A percentile compares a stretch with the other conserved stretches of the same genome.
Conservation (phyloP, 2,888 invertebrate species). For the Apamea monoglypha region DNA sequence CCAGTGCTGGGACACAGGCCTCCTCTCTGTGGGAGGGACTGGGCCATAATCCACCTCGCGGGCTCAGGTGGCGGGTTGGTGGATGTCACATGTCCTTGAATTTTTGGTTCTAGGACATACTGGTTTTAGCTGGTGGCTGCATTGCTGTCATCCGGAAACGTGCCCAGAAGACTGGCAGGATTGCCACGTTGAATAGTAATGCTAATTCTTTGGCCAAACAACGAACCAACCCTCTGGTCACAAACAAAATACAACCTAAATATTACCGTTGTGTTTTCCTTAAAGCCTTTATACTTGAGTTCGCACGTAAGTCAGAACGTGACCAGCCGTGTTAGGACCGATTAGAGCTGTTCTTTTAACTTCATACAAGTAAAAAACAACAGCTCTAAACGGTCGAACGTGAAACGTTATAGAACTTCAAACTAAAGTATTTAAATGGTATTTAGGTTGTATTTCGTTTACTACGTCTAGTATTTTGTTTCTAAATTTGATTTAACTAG, state of each 20-base stretch:
- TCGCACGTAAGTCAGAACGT: slow-evolving; percentile 45
- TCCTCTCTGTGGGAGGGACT: background rate
- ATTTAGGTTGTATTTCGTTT: slow-evolving; percentile 10
- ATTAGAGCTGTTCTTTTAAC: slow-evolving; percentile 36
- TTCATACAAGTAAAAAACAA: slow-evolving; percentile 35
- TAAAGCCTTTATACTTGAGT: slow-evolving; percentile 8
- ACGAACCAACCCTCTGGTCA: background rate
- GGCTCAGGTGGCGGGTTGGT: background rate
- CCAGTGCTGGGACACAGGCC: background rate
- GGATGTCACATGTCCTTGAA: too few relatives aligned
- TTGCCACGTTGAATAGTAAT: background rate
- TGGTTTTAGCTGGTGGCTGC: too few relatives aligned
- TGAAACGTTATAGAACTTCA: slow-evolving; percentile 17
- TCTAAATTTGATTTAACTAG: background rate
- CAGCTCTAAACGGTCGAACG: slow-evolving; percentile 47
- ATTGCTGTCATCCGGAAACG: background rate
- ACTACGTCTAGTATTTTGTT: background rate
- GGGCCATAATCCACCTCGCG: background rate
- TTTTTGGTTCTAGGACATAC: too few relatives aligned
- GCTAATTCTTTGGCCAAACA: background rate
- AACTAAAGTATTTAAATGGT: slow-evolving; percentile 22
- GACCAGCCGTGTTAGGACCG: slow-evolving; percentile 27
- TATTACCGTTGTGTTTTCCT: slow-evolving; percentile 8
- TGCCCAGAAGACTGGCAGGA: background rate
- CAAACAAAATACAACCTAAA: background rate